Conservation (phyloP, 1,140 invertebrate species). For the Cyclina sinensis region DNA sequence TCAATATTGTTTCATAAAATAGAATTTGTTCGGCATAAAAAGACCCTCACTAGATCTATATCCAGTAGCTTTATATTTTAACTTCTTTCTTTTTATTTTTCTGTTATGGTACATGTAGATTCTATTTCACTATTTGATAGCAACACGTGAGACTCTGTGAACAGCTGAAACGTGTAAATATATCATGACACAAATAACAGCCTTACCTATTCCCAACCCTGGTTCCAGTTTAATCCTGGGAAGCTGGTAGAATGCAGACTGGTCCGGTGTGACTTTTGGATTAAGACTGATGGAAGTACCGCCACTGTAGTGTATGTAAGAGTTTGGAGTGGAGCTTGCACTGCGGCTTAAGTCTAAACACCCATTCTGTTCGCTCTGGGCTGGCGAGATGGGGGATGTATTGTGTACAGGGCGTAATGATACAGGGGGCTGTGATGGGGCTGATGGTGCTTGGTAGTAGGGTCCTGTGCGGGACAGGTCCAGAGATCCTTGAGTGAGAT, state of each 20-base stretch:
- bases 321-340: background rate
- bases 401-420: background rate
- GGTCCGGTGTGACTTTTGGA: background rate
- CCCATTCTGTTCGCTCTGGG: background rate
- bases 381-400: background rate
- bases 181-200: too few relatives aligned
- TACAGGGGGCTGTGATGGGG: background rate
- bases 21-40: too few relatives aligned
- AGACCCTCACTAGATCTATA: too few relatives aligned
- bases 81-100: too few relatives aligned
- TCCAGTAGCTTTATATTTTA: background rate
- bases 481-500: conserved; percentile 51
- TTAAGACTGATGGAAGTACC: conserved; percentile 29
- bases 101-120: too few relatives aligned
- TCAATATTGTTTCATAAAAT: too few relatives aligned
- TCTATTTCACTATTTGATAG: too few relatives aligned
- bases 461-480: conserved; percentile 35
- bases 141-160: too few relatives aligned
- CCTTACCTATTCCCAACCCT: conserved; percentile 55
- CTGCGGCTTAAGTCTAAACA: conserved; percentile 39
- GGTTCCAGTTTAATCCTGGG: conserved; percentile 59
- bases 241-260: background rate
- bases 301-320: conserved; percentile 54
- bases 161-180: background rate
- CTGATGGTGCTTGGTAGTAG: background rate